phyloP scores from a whole-genome alignment of 2,113 vertebrate species.

The Coracopsis vasa region DNA sequence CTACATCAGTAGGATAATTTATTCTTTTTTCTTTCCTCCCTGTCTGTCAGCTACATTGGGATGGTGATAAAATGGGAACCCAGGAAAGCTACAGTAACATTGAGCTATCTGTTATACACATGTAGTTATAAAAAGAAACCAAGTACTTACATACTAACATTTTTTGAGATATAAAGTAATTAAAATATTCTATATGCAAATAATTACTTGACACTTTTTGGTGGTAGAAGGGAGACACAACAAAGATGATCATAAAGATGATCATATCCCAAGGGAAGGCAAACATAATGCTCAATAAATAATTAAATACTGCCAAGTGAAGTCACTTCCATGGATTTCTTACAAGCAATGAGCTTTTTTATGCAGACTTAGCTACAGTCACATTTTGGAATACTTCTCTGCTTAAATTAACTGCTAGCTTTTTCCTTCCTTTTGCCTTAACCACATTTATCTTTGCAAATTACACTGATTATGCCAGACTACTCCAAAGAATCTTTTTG shows the following conservation, averaged over 20 bases:
- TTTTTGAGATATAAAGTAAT: background rate
- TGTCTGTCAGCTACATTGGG: background rate
- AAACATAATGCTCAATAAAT: background rate
- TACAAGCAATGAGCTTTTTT: background rate
- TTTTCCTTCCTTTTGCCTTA: background rate
- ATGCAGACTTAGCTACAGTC: background rate
- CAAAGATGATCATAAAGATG: background rate
- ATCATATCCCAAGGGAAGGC: background rate
- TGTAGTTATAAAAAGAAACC: accelerated
- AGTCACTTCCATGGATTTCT: slow-evolving; percentile 15
- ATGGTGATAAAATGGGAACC: background rate
- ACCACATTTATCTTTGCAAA: background rate
- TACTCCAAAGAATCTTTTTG: background rate
- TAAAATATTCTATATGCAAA: background rate
- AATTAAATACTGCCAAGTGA: slow-evolving; percentile 2
- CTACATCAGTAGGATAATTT: slow-evolving; percentile 35
- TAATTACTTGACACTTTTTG: background rate
- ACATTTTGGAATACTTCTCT: background rate
- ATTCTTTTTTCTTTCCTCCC: background rate
- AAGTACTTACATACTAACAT: background rate
- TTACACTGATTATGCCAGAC: background rate
- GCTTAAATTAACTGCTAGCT: background rate
- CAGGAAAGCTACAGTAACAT: background rate
- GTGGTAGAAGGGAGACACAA: background rate
- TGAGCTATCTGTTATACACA: background rate